A percentile compares a stretch with the other conserved stretches of the same genome.
Conservation (phyloP, 2,113 vertebrate genomes). For the Athene noctua region DNA sequence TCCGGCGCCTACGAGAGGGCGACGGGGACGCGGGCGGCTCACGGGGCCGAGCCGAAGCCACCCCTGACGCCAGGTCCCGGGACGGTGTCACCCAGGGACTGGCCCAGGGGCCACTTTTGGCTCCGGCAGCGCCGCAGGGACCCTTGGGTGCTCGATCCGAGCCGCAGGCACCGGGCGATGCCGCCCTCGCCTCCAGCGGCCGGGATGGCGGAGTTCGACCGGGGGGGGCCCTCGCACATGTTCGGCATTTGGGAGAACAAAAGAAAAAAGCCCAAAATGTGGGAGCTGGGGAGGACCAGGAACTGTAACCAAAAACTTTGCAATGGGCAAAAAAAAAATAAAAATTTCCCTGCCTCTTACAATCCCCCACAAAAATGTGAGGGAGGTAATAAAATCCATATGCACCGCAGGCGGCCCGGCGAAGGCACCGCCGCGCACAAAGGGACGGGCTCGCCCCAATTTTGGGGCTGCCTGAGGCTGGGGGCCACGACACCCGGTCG, state of each 20-base stretch:
- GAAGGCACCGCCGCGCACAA: constrained; percentile 35
- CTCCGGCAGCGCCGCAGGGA: fast-evolving
- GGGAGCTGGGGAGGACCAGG: neutral
- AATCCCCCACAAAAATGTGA: constrained; percentile 64
- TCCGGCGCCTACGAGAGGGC: fast-evolving
- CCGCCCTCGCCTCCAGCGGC: neutral
- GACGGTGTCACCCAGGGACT: fast-evolving
- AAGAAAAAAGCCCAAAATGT: constrained; percentile 51
- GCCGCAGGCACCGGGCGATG: fast-evolving
- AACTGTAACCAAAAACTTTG: constrained; percentile 70
- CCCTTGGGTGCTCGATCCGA: neutral
- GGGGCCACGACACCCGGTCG: fast-evolving
- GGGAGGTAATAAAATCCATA: constrained; percentile 73
- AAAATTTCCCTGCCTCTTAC: constrained; percentile 2
- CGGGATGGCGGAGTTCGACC: neutral
- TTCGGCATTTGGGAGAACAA: constrained; percentile 68
- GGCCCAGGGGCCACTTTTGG: fast-evolving
- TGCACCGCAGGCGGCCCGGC: constrained; percentile 26
- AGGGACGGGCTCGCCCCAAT: neutral
- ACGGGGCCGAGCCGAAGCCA: neutral
- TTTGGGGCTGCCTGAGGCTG: neutral
- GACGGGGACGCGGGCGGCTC: neutral
- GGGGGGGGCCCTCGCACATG: neutral
- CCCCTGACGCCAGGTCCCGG: fast-evolving
- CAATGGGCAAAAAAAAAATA: neutral